phyloP scores from a whole-genome alignment of 2,113 vertebrate genomes.

The Pseudopodoces humilis region DNA sequence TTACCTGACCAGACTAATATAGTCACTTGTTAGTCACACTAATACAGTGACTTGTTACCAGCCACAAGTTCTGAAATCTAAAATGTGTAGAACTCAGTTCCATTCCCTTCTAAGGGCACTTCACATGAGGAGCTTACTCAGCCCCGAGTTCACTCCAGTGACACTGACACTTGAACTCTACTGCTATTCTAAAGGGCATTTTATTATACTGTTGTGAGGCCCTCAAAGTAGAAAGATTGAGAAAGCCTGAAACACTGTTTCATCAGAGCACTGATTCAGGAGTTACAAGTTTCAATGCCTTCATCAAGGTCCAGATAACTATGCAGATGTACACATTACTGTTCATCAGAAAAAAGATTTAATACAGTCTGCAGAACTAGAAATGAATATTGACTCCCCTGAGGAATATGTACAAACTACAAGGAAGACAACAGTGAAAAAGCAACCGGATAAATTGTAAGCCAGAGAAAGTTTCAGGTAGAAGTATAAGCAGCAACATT shows the following conservation, averaged over 20 bases:
- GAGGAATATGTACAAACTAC: neutral
- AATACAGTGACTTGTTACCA: neutral
- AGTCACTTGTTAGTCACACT: neutral
- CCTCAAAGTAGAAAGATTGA: neutral
- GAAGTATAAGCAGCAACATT: neutral
- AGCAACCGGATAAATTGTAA: neutral
- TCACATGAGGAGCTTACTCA: neutral
- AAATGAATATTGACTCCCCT: neutral
- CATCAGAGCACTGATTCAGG: neutral
- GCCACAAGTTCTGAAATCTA: neutral
- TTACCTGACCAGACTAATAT: neutral
- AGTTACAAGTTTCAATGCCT: neutral
- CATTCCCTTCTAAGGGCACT: neutral
- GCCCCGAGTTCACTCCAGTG: neutral
- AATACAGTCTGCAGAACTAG: neutral
- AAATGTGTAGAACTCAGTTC: fast-evolving
- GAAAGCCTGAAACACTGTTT: neutral
- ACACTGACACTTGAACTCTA: neutral
- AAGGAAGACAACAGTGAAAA: neutral
- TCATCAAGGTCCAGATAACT: neutral
- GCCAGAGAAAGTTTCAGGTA: neutral
- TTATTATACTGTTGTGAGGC: neutral
- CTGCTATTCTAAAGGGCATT: neutral
- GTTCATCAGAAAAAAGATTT: neutral
- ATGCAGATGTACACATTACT: neutral